Percentiles rank a stretch among this genome's conserved stretches.
These are phyloP conservation scores for Eurosta solidaginis DNA, from an alignment of 1,140 invertebrate genomes.

Conservation along the genomic window DNA sequence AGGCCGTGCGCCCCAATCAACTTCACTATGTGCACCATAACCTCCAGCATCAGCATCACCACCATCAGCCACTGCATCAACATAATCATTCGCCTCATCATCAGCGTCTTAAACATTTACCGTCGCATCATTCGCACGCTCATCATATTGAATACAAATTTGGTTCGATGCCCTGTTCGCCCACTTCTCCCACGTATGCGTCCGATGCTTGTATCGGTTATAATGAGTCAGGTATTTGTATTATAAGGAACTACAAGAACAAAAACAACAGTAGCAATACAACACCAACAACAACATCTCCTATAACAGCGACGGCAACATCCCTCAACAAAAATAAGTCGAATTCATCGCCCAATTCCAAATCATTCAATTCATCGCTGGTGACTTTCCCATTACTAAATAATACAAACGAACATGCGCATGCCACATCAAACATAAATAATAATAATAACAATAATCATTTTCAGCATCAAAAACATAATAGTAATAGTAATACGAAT, in stretches of 20 bases:
- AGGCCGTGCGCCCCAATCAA: slow-evolving; percentile 39
- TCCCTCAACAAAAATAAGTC: slow-evolving; percentile 18
- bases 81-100: slow-evolving; percentile 36
- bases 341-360: neutral
- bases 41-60: slow-evolving; percentile 15
- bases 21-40: neutral
- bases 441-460: neutral
- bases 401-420: slow-evolving; percentile 21
- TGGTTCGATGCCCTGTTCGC: slow-evolving; percentile 38
- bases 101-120: no score
- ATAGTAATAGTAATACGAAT: slow-evolving; percentile 11
- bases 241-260: slow-evolving; percentile 31
- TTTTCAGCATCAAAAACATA: neutral
- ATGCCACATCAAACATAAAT: slow-evolving; percentile 22
- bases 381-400: slow-evolving; percentile 15
- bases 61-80: slow-evolving; percentile 30
- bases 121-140: neutral
- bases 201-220: slow-evolving; percentile 8
- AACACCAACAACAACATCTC: slow-evolving; percentile 12
- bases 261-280: slow-evolving; percentile 24
- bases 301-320: neutral
- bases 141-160: slow-evolving; percentile 31
- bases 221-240: slow-evolving; percentile 33
- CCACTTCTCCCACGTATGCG: slow-evolving; percentile 35
- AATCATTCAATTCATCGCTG: slow-evolving; percentile 24